These are phyloP conservation scores for Limnodromus scolopaceus DNA, from an alignment of 2,797 vertebrate species.

Conservation along the genomic window DNA sequence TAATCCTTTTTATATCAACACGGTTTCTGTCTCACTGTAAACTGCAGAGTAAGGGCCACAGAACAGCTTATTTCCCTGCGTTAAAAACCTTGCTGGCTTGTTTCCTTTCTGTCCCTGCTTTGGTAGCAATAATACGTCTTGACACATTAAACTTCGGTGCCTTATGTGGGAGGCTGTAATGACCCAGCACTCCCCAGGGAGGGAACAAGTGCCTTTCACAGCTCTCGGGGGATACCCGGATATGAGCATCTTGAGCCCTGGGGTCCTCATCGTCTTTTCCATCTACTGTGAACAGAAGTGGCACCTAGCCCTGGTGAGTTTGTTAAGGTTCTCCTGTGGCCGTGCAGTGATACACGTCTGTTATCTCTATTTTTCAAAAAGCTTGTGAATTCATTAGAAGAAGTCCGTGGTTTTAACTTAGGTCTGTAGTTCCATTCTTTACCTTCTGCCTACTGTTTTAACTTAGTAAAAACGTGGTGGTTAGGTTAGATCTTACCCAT, in stretches of 20 bases:
- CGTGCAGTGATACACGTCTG: not conserved
- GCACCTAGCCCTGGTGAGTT: not conserved
- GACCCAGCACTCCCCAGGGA: not conserved
- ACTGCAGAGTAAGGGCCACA: not conserved
- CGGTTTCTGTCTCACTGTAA: not conserved
- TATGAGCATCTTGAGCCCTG: not conserved
- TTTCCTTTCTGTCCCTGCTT: not conserved
- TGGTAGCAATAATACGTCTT: not conserved
- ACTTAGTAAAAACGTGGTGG: not conserved
- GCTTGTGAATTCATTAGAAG: not conserved
- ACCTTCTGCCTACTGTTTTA: not conserved
- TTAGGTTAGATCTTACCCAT: not conserved
- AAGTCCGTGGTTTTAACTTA: not conserved
- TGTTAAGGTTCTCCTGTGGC: not conserved
- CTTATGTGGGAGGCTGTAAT: not conserved
- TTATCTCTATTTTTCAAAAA: not conserved
- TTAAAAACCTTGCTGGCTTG: not conserved
- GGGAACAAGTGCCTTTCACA: not conserved
- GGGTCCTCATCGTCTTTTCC: not conserved
- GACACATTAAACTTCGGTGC: not conserved
- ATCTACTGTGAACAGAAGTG: accelerated
- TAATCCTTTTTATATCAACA: not conserved
- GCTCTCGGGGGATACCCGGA: not conserved
- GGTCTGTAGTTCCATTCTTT: not conserved
- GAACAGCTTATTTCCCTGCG: not conserved